Conservation (phyloP, 2,888 invertebrate genomes). For the Busseola fusca region DNA sequence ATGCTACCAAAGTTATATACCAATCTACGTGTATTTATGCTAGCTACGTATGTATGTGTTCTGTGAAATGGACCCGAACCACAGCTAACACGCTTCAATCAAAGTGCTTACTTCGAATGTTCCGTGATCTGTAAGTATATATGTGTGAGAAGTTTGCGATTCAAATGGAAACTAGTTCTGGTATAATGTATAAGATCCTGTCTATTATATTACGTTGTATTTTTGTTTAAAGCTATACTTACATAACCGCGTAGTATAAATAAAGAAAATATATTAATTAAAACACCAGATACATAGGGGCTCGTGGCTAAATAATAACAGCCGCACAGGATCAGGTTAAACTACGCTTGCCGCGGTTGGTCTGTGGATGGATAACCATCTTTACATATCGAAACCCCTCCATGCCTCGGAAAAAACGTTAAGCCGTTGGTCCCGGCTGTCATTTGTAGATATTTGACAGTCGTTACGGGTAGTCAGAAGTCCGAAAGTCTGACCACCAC, state of each 20-base stretch:
- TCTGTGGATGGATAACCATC: too few relatives aligned
- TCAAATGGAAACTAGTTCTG: constrained; percentile 22
- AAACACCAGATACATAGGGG: too few relatives aligned
- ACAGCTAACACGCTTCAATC: constrained; percentile 30
- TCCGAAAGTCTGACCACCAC: too few relatives aligned
- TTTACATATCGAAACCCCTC: too few relatives aligned
- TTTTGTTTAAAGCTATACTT: background rate
- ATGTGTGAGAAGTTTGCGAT: constrained; percentile 12
- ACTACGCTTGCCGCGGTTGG: too few relatives aligned
- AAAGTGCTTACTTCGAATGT: constrained; percentile 23
- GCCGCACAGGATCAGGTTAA: too few relatives aligned
- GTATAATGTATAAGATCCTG: background rate
- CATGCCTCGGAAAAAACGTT: too few relatives aligned
- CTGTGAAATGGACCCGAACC: constrained; percentile 28
- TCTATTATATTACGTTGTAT: background rate
- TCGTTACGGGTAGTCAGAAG: too few relatives aligned
- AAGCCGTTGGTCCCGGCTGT: too few relatives aligned
- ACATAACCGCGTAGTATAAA: background rate
- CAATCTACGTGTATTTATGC: background rate
- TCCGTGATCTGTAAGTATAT: background rate
- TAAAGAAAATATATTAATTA: too few relatives aligned
- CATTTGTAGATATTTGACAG: too few relatives aligned
- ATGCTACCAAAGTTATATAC: background rate
- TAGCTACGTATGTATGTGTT: background rate
- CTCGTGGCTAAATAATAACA: too few relatives aligned